A percentile compares a stretch with the other conserved stretches of the same genome.
Evolutionary conservation across 2,888 invertebrate genomes (phyloP).

Genomic region (Aelia acuminata): DNA sequence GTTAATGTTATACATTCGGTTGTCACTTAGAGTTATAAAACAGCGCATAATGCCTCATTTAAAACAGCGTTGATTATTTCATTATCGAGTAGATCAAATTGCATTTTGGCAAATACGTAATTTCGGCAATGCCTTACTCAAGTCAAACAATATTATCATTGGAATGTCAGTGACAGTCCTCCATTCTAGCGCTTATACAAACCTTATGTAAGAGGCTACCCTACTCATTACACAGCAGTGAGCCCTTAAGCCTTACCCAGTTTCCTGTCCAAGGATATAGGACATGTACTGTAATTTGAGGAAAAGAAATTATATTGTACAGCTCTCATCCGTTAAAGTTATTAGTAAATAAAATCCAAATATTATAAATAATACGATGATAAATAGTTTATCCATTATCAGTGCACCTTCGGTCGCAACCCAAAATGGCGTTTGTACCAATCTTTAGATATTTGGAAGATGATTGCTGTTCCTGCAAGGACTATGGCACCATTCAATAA

Average conservation of each 20-base stretch:
- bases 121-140: neutral
- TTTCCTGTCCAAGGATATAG: neutral
- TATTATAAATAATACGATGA: no score
- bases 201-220: neutral
- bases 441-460: no score
- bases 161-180: neutral
- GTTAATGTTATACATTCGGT: no score
- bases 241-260: neutral
- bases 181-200: neutral
- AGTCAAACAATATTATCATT: conserved; percentile 10
- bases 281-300: neutral
- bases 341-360: no score
- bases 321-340: no score
- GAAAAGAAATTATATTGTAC: no score
- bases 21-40: neutral
- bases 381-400: no score
- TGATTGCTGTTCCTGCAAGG: no score
- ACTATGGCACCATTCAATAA: no score
- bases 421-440: no score
- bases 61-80: neutral
- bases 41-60: neutral
- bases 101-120: neutral
- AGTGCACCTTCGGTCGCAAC: no score
- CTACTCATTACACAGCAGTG: neutral
- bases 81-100: neutral